Evolutionary conservation across 2,797 vertebrate genomes (phyloP).

Genomic region (Amblyopsis hoosieri): DNA sequence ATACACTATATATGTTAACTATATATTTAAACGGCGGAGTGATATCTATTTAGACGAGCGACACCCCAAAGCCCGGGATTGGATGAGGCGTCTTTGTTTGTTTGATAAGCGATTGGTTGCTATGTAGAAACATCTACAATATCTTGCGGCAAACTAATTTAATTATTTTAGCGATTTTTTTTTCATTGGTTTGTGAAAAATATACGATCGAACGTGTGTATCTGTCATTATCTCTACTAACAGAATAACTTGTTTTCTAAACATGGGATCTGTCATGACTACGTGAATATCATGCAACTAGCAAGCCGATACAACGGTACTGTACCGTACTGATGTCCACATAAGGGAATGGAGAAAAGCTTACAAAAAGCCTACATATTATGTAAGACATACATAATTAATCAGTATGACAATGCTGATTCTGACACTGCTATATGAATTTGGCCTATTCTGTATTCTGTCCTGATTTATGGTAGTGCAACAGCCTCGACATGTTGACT

Average conservation of each 20-base stretch:
- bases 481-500: too few relatives aligned
- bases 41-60: too few relatives aligned
- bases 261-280: slow-evolving; percentile 50
- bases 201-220: not conserved
- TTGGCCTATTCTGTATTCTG: too few relatives aligned
- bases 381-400: slow-evolving; percentile 27
- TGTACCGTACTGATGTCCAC: not conserved
- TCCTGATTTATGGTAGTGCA: too few relatives aligned
- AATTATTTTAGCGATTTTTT: not conserved
- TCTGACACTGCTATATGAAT: too few relatives aligned
- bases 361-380: not conserved
- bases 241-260: slow-evolving; percentile 44
- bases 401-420: slow-evolving; percentile 31
- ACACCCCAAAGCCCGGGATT: slow-evolving; percentile 52
- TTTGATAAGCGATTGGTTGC: slow-evolving; percentile 70
- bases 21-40: too few relatives aligned
- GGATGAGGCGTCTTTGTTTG: slow-evolving; percentile 67
- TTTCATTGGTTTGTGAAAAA: too few relatives aligned
- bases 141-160: not conserved
- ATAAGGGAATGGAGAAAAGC: not conserved
- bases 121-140: not conserved
- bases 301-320: not conserved
- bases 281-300: slow-evolving; percentile 18
- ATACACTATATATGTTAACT: too few relatives aligned
- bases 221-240: slow-evolving; percentile 9